Base-by-base conservation (phyloP, 2,888 invertebrate species). In the Dolichopus griseipennis region DNA sequence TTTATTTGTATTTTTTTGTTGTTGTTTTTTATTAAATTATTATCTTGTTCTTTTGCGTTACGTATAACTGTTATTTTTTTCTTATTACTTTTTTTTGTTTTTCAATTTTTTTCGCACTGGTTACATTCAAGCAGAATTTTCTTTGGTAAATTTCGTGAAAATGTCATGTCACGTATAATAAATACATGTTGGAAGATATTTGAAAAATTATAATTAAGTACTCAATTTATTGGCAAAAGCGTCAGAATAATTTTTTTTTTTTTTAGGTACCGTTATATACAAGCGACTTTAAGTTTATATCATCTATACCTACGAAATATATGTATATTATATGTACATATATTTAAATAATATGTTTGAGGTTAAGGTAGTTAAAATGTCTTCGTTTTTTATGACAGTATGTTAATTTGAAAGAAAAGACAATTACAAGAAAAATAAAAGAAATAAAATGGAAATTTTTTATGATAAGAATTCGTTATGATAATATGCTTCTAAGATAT, bases 151-250 rank as follows among this genome's bases (percentile, higher is more conserved):
- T 52, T 52, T 52, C n/a, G 15, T 18, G 5, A 52, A 52, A 52
- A 52, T 52, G 18, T 52, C 52, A 52, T 52, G 52, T 52, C 52
- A 52, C 52, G 52, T 52, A 52, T 52, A 52, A 52, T 52, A 52
- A 52, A 52, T 52, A 52, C 18, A 52, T 52, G 52, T 52, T 52
- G 52, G 34, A 37, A 52, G 15, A n/a, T 52, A 52, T 52, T 41
- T 41, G 41, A 41, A 52, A 52, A 52, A 52, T 52, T 52, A 52
- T 52, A 52, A 52, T 52, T 52, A 52, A 52, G 52, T 52, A 52
- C 52, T 52, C 52, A 52, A 52, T 52, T 52, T 52, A 52, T 52
- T 52, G 52, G 52, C 15, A 41, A 52, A 52, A 52, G 37, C 37
- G 37, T 37, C 37, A 37, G 27, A 37, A 37, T 37, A 37, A 7